Evolutionary conservation across 1,140 invertebrate species (phyloP).

Genomic region (Anadara kagoshimensis): DNA sequence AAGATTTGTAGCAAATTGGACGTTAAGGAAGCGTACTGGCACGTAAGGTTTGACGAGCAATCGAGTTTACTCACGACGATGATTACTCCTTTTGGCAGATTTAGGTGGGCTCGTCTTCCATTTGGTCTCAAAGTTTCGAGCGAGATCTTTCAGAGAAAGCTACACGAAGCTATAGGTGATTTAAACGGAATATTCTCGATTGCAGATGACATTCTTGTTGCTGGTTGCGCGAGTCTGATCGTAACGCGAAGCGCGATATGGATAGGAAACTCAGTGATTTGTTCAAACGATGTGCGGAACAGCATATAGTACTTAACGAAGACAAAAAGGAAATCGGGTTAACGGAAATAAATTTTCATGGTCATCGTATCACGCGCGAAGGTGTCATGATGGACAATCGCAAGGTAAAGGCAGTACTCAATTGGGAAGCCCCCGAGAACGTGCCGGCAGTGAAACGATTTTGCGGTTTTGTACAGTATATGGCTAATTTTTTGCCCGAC

Average conservation of each 20-base stretch:
- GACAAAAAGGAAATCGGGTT: conserved; percentile 37
- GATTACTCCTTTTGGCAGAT: conserved; percentile 44
- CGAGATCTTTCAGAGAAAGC: conserved; percentile 51
- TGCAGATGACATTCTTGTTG: conserved; percentile 41
- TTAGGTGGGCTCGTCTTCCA: conserved; percentile 39
- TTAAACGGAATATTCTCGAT: no score
- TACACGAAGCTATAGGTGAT: no score
- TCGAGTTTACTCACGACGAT: conserved; percentile 39
- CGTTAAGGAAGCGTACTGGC: no score
- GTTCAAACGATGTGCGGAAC: conserved; percentile 26
- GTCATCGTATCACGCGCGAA: no score
- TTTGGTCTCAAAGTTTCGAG: conserved; percentile 49
- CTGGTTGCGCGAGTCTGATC: no score
- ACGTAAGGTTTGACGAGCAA: no score
- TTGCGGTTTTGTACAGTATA: conserved; percentile 41
- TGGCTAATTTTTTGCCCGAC: conserved; percentile 30
- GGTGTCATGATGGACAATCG: conserved; percentile 48
- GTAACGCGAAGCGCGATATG: no score
- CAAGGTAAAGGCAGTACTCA: conserved; percentile 58
- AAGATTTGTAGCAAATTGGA: no score
- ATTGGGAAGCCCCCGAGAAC: conserved; percentile 54
- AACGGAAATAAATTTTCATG: no score
- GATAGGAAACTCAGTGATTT: no score
- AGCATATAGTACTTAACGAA: conserved; percentile 39
- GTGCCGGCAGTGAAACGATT: conserved; percentile 50